A percentile compares a stretch with the other conserved stretches of the same genome.
These are phyloP conservation scores for Toxonevra muliebris DNA, from an alignment of 2,888 invertebrate species.

Conservation along the genomic window DNA sequence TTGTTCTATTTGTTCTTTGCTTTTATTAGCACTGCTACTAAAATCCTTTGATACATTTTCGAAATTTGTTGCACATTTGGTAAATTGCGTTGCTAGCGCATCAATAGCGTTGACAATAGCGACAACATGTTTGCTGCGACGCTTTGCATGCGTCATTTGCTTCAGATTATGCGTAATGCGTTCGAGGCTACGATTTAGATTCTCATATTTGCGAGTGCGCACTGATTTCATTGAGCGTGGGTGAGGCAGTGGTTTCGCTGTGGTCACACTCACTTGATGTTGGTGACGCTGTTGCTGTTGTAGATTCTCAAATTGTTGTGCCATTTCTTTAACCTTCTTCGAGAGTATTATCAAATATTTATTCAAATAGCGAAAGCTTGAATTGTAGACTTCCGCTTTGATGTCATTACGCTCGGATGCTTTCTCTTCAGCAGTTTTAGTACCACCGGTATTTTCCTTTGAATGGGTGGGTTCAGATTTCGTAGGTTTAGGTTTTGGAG, in stretches of 20 bases:
- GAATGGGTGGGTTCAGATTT: slow-evolving; percentile 1
- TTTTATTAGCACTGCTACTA: neutral
- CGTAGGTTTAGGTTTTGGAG: neutral
- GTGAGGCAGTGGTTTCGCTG: slow-evolving; percentile 31
- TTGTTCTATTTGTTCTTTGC: neutral
- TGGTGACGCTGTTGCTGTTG: slow-evolving; percentile 25
- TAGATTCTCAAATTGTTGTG: slow-evolving; percentile 43
- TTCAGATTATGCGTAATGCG: slow-evolving; percentile 50
- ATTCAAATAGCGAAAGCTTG: slow-evolving; percentile 49
- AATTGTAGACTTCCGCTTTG: slow-evolving; percentile 32
- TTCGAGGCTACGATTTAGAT: slow-evolving; percentile 49
- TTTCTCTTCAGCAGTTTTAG: slow-evolving; percentile 4
- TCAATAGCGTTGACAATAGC: slow-evolving; percentile 48
- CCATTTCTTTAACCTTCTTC: slow-evolving; percentile 52
- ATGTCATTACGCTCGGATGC: slow-evolving; percentile 18
- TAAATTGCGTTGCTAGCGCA: slow-evolving; percentile 49
- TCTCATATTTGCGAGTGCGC: slow-evolving; percentile 43
- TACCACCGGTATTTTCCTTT: neutral
- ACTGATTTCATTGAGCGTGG: slow-evolving; percentile 33
- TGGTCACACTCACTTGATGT: neutral
- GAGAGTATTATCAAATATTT: slow-evolving; percentile 51
- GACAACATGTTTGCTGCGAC: slow-evolving; percentile 46
- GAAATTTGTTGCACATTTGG: slow-evolving; percentile 50
- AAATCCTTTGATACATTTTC: slow-evolving; percentile 44
- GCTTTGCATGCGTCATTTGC: slow-evolving; percentile 43